phyloP scores from a whole-genome alignment of 2,888 invertebrate genomes.

The Diarsia brunnea region DNA sequence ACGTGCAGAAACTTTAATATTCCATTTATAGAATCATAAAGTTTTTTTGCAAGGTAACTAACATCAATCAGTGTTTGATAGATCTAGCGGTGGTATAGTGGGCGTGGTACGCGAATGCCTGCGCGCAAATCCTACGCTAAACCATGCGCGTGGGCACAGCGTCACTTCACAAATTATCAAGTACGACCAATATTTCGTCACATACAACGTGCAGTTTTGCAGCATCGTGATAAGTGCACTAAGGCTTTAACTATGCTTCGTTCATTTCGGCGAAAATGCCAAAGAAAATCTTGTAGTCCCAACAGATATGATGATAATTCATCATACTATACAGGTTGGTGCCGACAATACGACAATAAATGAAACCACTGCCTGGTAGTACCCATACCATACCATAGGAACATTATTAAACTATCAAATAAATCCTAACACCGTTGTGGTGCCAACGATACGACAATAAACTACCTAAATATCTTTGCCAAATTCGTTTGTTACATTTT shows the following conservation, averaged over 20 bases:
- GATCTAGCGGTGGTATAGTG: conserved; percentile 43
- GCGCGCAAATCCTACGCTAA: conserved; percentile 54
- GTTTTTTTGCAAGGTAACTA: conserved; percentile 56
- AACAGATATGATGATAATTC: too few species aligned
- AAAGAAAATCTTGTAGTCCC: too few species aligned
- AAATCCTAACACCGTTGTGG: too few species aligned
- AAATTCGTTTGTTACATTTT: too few species aligned
- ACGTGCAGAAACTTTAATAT: conserved; percentile 36
- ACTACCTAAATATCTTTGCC: too few species aligned
- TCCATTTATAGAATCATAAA: conserved; percentile 38
- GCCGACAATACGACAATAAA: too few species aligned
- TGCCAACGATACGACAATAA: too few species aligned
- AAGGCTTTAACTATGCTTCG: conserved; percentile 2
- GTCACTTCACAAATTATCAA: conserved; percentile 61
- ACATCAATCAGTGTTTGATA: conserved; percentile 55
- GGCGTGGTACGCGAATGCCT: conserved; percentile 67
- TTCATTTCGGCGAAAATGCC: neutral
- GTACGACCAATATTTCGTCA: conserved; percentile 53
- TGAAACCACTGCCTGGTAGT: too few species aligned
- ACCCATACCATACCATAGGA: too few species aligned
- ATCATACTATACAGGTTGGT: too few species aligned
- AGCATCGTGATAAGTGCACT: conserved; percentile 44
- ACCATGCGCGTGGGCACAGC: conserved; percentile 67
- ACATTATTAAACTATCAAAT: too few species aligned
- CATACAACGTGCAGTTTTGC: conserved; percentile 39